A percentile compares a stretch with the other conserved stretches of the same genome.
These are phyloP conservation scores for Agrochola macilenta DNA, from an alignment of 2,888 invertebrate genomes.

Conservation along the genomic window DNA sequence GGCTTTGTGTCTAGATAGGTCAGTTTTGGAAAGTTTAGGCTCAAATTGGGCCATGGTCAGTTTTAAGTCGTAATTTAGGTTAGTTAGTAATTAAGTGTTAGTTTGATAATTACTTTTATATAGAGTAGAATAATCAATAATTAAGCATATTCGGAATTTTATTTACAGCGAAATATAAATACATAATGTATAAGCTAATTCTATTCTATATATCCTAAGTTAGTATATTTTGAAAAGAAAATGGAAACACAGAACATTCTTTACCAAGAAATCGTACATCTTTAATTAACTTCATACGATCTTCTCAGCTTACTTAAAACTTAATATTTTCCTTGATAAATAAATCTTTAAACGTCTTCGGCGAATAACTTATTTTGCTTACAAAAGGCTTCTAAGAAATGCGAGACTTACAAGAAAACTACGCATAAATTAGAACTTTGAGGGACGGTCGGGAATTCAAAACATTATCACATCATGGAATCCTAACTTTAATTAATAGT, in stretches of 20 bases:
- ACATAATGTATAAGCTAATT: background rate
- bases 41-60: background rate
- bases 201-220: background rate
- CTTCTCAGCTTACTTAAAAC: background rate
- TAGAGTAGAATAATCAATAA: background rate
- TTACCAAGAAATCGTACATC: background rate
- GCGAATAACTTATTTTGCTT: constrained; percentile 4
- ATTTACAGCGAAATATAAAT: background rate
- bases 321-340: constrained; percentile 3
- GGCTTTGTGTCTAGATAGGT: constrained; percentile 17
- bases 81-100: background rate
- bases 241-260: background rate
- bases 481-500: too few relatives aligned
- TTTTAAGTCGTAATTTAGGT: constrained; percentile 1
- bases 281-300: constrained; percentile 2
- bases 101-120: background rate
- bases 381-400: constrained; percentile 22
- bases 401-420: background rate
- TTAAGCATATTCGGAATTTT: background rate
- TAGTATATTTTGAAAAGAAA: background rate
- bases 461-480: background rate
- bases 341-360: constrained; percentile 16
- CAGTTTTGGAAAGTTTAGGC: constrained; percentile 6
- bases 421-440: constrained; percentile 2
- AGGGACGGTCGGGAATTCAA: background rate